Base-by-base conservation (phyloP, 2,888 invertebrate species). In the Lysandra coridon region DNA sequence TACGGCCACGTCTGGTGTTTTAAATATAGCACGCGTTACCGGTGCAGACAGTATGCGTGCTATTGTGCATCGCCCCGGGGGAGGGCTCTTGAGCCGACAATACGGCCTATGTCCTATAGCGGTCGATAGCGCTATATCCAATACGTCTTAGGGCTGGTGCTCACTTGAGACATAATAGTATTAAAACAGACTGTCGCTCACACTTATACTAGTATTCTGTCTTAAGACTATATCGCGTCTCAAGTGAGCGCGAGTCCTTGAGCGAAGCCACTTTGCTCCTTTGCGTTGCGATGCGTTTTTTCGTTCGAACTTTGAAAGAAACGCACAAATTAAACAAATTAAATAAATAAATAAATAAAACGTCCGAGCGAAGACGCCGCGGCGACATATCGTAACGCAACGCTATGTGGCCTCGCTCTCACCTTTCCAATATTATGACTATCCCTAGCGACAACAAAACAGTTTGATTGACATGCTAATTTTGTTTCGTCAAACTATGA, bases 1-100 rank as follows among this genome's bases (percentile, higher is more conserved):
- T 69, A 69, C 14, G 69, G 3, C 14, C 14, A 37, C 33, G 69
- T 69, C 69, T 69, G 69, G 69, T 14, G 64, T 30, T 12, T 69
- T 69, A 69, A 69, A 69, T 69, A 69, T 69, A 69, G 33, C 69
- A 69, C 69, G 69, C 69, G 33, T 33, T 37, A 33, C 69, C 69
- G 33, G 69, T 69, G 69, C 37, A 33, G 69, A 69, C 69, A 69
- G 69, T 33, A 69, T 37, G 69, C 69, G 69, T 33, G 69, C 69
- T 37, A 69, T 69, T 69, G 69, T 69, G 69, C 33, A 33, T 33
- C 69, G 33, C 69, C 33, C 33, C 69, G 10, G 69, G 69, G 69
- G 69, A 69, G 69, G 4, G 69, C 33, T 69, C 69, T 69, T 12
- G 23, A 69, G 64, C 10, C 69, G 64, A 37, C 69, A 69, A 69